Evolutionary conservation across 2,888 invertebrate species (phyloP), one percentile per base, ranked within the genome.

Genomic region (Ophioninae sp.): DNA sequence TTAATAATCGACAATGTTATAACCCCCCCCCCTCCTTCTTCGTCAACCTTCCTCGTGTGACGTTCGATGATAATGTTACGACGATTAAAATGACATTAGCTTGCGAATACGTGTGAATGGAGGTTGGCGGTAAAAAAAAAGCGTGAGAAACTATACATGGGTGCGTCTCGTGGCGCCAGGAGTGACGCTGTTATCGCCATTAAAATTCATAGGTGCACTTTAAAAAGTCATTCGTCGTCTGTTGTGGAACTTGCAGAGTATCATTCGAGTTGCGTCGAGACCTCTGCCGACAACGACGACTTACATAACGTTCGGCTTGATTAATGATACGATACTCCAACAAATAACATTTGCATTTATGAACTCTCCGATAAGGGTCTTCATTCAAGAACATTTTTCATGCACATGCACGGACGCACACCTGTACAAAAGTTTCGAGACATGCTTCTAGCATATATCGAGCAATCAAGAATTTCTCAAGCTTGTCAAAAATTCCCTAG

Each of bases 271-370:
- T n/a, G 30, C 67, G 21, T 13, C 61, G 44, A 65, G 44, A 50
- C 23, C 39, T 23, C 21, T 69, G 13, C 21, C 41, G 74, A 23
- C 50, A 72, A 72, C n/a, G 59, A 59, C 41, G 41, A 23, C 10
- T 83, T 83, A 59, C 73, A 73, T 73, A 80, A 83, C 39, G 21
- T 73, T 82, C 56, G 20, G 41, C 74, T 20, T 61, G 61, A 61
- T 50, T 30, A 7, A 6, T 30, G 39, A 69, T 6, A 72, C 62
- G 72, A 76, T 67, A 10, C 68, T 79, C 67, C 59, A 57, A 77
- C 64, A 80, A 74, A 73, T 77, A 64, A 57, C 61, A 73, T 83
- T 80, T 69, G 74, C 77, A 83, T 81, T 78, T 73, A 83, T 83
- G 69, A 72, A 74, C 39, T n/a, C 37, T 39, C 20, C 44, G 68